Evolutionary conservation across 2,797 vertebrate species (phyloP), one percentile per base, ranked within the genome.

Genomic region (Cynodonichthys magdalenae): DNA sequence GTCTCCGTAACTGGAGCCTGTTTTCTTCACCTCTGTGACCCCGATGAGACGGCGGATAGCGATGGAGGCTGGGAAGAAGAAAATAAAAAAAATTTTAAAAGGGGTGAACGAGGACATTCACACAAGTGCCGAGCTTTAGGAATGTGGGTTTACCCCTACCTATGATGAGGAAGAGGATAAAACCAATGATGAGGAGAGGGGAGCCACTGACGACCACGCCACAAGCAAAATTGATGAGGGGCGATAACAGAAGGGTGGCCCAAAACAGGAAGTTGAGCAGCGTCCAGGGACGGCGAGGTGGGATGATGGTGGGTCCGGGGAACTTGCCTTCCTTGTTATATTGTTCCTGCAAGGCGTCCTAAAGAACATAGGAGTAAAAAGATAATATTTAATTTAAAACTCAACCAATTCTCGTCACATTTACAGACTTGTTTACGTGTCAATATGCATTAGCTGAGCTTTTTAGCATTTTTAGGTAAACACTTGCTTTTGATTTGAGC

Each of bases 1-100:
- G 92, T 98, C 88, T 79, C 98, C 98, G 0, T 99, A 99, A 91
- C 95, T 99, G 84, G 98, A 99, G 84, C 98, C 98, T 0, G 94
- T 94, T 91, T 97, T 98, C 68, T 97, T 97, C 77, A 99, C 98
- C 91, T 99, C 97, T 0, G 98, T 99, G 78, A 98, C 96, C 51
- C 97, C 97, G 62, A 99, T 99, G 76, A 99, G 96, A 74, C 97
- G 96, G 27, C 97, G 96, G 72, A 99, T 97, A 60, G 95, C 97
- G 81, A 99, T 86, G 73, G 96, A 99, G 83, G 96, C 98, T 99
- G 92, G 19, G 74, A 90, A 42, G 74, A 1, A 78, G 9, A 55
- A 59, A 55, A 51, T 19, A 29, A 42, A 18, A 39, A 6, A 15
- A 66, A 17, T 20, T 9, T 24, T 24, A 24, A 24, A 24, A 24